phyloP scores from a whole-genome alignment of 2,888 invertebrate genomes.

The Conomelus anceps region DNA sequence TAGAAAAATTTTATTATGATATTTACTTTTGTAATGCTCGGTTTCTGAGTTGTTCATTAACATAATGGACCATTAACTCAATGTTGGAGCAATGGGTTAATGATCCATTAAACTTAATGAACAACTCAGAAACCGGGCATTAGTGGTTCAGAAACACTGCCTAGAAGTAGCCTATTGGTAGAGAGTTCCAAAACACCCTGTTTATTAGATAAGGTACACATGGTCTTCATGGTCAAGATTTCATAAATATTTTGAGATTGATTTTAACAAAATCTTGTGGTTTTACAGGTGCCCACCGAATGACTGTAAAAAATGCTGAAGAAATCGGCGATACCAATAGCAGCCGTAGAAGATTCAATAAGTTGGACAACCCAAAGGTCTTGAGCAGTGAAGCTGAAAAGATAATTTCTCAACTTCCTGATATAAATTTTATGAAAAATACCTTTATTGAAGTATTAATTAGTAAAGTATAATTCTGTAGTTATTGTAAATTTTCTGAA shows the following conservation, averaged over 20 bases:
- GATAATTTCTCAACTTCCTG: constrained; percentile 31
- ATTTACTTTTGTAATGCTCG: too few relatives aligned
- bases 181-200: too few relatives aligned
- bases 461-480: constrained; percentile 5
- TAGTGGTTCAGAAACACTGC: too few relatives aligned
- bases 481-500: background rate
- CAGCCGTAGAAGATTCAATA: background rate
- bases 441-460: constrained; percentile 30
- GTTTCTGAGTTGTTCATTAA: too few relatives aligned
- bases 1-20: too few relatives aligned
- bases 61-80: too few relatives aligned
- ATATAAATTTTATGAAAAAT: constrained; percentile 33
- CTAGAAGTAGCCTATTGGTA: too few relatives aligned
- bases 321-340: background rate
- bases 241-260: background rate
- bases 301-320: background rate
- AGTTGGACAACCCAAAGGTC: constrained; percentile 8
- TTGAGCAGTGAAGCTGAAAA: constrained; percentile 31
- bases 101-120: too few relatives aligned
- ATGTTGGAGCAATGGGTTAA: too few relatives aligned
- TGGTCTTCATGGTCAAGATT: too few relatives aligned
- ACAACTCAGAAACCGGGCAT: too few relatives aligned
- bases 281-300: background rate
- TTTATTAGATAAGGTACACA: too few relatives aligned
- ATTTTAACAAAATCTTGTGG: background rate